A percentile compares a stretch with the other conserved stretches of the same genome.
Conservation (phyloP, 1,140 invertebrate species). For the Drosophila mojavensis region DNA sequence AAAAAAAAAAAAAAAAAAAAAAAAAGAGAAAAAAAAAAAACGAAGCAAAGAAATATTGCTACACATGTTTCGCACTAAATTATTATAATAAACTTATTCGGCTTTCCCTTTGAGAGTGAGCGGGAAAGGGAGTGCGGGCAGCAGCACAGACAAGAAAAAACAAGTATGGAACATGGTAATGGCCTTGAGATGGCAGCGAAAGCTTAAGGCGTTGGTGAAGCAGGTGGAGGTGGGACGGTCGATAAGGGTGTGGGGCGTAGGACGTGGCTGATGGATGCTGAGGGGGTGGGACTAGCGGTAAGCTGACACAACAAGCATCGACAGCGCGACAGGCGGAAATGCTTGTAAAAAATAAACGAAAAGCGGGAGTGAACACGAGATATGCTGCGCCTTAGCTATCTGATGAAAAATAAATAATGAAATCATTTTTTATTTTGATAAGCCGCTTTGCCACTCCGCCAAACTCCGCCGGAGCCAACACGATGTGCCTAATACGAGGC, state of each 20-base stretch:
- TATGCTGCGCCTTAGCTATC: slow-evolving; percentile 57
- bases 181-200: neutral
- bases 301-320: slow-evolving; percentile 48
- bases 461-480: slow-evolving; percentile 2
- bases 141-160: neutral
- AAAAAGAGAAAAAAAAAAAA: no score
- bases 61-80: slow-evolving; percentile 76
- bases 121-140: neutral
- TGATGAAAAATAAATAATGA: slow-evolving; percentile 81
- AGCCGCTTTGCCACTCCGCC: slow-evolving; percentile 66
- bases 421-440: slow-evolving; percentile 83
- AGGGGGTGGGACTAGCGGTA: neutral
- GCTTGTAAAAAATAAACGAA: slow-evolving; percentile 54
- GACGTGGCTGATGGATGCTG: neutral
- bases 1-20: no score
- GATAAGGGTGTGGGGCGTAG: neutral
- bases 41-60: slow-evolving; percentile 56
- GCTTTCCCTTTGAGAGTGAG: slow-evolving; percentile 9
- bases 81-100: slow-evolving; percentile 80
- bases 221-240: neutral
- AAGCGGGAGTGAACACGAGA: slow-evolving; percentile 48
- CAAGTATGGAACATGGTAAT: slow-evolving; percentile 11
- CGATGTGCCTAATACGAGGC: slow-evolving; percentile 35
- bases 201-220: neutral
- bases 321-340: slow-evolving; percentile 59